phyloP scores from a whole-genome alignment of 2,113 vertebrate genomes.

The Leptobrachium leishanense region DNA sequence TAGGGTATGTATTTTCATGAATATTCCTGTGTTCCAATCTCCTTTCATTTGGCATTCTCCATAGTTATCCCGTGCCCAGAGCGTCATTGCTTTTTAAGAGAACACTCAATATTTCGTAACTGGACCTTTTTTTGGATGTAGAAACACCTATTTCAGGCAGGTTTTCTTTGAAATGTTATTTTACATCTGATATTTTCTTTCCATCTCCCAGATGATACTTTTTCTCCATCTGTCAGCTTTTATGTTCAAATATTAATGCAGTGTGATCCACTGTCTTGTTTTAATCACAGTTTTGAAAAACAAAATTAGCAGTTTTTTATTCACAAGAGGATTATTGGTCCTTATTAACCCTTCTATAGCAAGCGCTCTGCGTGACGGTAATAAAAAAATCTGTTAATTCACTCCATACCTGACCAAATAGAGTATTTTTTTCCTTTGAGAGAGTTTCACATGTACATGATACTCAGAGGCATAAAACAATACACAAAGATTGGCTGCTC shows the following conservation, averaged over 20 bases:
- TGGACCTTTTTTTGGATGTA: not conserved
- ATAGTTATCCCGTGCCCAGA: not conserved
- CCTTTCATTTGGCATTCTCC: not conserved
- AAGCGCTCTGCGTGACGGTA: no score
- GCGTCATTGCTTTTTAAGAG: slow-evolving; percentile 2
- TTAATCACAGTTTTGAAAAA: not conserved
- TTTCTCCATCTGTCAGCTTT: slow-evolving; percentile 3
- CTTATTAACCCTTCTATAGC: not conserved
- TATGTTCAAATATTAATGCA: slow-evolving; percentile 11
- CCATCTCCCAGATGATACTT: slow-evolving; percentile 3
- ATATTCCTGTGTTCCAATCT: not conserved
- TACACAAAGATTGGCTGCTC: no score
- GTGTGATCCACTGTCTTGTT: not conserved
- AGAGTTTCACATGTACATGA: no score
- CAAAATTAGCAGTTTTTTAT: not conserved
- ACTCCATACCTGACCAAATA: no score
- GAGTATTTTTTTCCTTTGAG: no score
- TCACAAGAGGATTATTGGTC: not conserved
- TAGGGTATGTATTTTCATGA: slow-evolving; percentile 9
- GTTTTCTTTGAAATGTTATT: not conserved
- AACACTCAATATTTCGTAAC: slow-evolving; percentile 21
- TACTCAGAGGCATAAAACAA: no score
- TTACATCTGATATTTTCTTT: not conserved
- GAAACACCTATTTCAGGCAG: slow-evolving; percentile 8
- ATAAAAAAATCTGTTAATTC: no score